Percentiles rank a stretch among this genome's conserved stretches.
Conservation (phyloP, 2,888 invertebrate genomes). For the Philonicus albiceps region DNA sequence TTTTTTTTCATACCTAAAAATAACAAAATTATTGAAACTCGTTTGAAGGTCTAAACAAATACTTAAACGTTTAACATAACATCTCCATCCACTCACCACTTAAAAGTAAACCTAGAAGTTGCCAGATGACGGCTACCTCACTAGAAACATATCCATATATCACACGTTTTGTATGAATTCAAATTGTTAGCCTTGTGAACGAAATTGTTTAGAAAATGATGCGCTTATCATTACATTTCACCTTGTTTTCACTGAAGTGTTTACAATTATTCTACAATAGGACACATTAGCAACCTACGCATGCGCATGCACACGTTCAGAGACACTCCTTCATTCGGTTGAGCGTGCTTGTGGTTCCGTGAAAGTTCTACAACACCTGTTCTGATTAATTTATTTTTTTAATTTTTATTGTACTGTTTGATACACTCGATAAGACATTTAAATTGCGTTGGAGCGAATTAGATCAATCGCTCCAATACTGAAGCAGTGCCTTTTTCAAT, state of each 20-base stretch:
- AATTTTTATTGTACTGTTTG: not conserved
- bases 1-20: constrained; percentile 6
- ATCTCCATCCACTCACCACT: not conserved
- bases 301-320: not conserved
- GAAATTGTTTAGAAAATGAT: not conserved
- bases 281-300: not conserved
- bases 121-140: not conserved
- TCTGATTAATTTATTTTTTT: not conserved
- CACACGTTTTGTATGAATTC: constrained; percentile 8
- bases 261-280: not conserved
- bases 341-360: not conserved
- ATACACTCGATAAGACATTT: not conserved
- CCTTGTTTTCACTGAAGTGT: not conserved
- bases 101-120: not conserved
- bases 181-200: not conserved
- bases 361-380: not conserved
- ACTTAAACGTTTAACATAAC: not conserved
- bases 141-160: not conserved
- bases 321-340: not conserved
- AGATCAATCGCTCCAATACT: not conserved
- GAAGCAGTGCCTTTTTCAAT: not conserved
- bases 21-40: constrained; percentile 1
- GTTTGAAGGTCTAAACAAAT: not conserved
- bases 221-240: not conserved
- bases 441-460: not conserved